Conservation (phyloP, 2,797 vertebrate species). For the Epinephelus malabaricus region DNA sequence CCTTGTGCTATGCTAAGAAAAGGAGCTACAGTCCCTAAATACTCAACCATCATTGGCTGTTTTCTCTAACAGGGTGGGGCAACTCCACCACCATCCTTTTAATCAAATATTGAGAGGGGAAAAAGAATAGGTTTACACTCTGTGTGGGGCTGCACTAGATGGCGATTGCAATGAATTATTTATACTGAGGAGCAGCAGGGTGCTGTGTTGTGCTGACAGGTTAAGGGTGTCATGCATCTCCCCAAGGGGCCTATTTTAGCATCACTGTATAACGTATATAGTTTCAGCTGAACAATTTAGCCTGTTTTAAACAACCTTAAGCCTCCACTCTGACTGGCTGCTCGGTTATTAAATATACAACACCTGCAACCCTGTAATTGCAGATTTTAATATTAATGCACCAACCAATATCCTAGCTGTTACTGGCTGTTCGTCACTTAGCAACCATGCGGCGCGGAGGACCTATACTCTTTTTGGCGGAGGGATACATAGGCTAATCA, state of each 20-base stretch:
- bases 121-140: slow-evolving; percentile 79
- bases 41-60: not conserved
- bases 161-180: slow-evolving; percentile 80
- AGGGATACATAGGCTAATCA: not conserved
- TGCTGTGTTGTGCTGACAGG: slow-evolving; percentile 53
- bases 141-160: slow-evolving; percentile 54
- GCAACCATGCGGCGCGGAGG: slow-evolving; percentile 20
- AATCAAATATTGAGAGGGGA: slow-evolving; percentile 82
- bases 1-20: not conserved
- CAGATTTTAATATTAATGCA: slow-evolving; percentile 45
- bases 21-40: not conserved
- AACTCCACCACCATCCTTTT: slow-evolving; percentile 30
- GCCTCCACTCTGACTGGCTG: not conserved
- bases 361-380: slow-evolving; percentile 25
- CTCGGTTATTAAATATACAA: slow-evolving; percentile 11
- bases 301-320: not conserved
- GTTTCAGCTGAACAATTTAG: not conserved
- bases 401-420: slow-evolving; percentile 31
- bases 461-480: slow-evolving; percentile 7
- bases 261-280: not conserved
- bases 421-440: slow-evolving; percentile 20
- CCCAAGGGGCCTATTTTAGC: not conserved
- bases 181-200: slow-evolving; percentile 66
- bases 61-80: slow-evolving; percentile 14
- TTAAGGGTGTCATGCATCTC: slow-evolving; percentile 40